Evolutionary conservation across 1,140 invertebrate genomes (phyloP), one percentile per base, ranked within the genome.

Genomic region (Pararge aegeria): DNA sequence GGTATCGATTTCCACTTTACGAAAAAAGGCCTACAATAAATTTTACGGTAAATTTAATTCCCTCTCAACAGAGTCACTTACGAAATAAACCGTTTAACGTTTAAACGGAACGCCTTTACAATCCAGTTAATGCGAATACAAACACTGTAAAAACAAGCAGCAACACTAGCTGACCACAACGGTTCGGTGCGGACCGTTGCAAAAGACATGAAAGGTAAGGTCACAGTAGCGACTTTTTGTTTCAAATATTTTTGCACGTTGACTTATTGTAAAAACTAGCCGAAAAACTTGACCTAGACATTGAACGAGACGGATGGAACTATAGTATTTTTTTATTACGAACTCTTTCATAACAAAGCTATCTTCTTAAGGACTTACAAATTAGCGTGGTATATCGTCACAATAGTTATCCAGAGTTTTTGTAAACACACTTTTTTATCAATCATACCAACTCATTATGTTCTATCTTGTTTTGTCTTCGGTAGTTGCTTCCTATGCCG

Each of bases 141-240:
- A 50, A 20, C 21, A 27, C 12, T 15, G 20, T 15, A 50, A 50
- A 61, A 61, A 53, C 50, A 51, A 54, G 40, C 42, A 55, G 52
- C 55, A 48, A 51, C 38, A 21, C 52, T 29, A 40, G 52, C 13
- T 54, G 53, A 53, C 44, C 52, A 52, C 64, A 66, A 66, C 64
- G 59, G 64, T 62, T 40, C 29, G 55, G 15, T 34, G 52, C 53
- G 49, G 30, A 59, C 64, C 59, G 64, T 59, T 58, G 44, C 21
- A 10, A 59, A 10, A 59, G 20, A 46, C 16, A 44, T 29, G 19
- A 21, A 46, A 19, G 1, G 38, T 18, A 16, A 40, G 38, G 16
- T 16, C 38, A 42, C 38, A 42, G 9, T 12, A 12, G 7, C 30
- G 30, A 34, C 30, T 34, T 34, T 34, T 34, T 34, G 30, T 34